phyloP scores from a whole-genome alignment of 2,113 vertebrate genomes.

The Etheostoma cragini region DNA sequence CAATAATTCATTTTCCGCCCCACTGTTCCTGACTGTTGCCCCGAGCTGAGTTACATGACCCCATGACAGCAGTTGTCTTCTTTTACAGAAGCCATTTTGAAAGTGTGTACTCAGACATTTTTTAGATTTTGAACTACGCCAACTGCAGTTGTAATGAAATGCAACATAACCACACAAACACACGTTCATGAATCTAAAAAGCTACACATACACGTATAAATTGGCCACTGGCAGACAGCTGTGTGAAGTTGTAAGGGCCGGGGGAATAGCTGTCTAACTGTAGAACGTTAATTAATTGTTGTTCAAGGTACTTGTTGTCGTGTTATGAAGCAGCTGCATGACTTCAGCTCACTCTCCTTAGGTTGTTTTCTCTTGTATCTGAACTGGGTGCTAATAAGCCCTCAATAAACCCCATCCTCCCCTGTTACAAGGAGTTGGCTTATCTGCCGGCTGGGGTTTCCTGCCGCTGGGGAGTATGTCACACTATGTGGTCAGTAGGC shows the following conservation, averaged over 20 bases:
- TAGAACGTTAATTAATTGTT: conserved; percentile 75
- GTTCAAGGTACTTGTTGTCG: conserved; percentile 70
- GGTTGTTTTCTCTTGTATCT: conserved; percentile 68
- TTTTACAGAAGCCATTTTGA: conserved; percentile 69
- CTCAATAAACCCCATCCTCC: not conserved
- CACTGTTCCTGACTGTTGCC: conserved; percentile 68
- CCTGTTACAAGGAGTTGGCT: not conserved
- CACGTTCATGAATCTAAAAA: not conserved
- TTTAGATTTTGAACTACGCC: conserved; percentile 9
- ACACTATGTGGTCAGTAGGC: conserved; percentile 28
- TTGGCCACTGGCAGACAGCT: conserved; percentile 48
- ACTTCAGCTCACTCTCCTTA: conserved; percentile 61
- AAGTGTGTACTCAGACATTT: conserved; percentile 35
- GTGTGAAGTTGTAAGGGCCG: conserved; percentile 37
- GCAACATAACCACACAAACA: conserved; percentile 11
- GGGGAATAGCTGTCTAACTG: conserved; percentile 46
- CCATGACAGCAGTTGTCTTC: conserved; percentile 40
- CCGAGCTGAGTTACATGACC: conserved; percentile 57
- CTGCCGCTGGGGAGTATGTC: conserved; percentile 26
- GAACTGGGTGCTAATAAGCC: conserved; percentile 74
- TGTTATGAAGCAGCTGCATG: conserved; percentile 77
- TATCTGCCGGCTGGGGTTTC: conserved; percentile 39
- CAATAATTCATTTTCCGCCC: conserved; percentile 79
- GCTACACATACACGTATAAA: not conserved
- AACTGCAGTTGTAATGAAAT: not conserved